A percentile compares a stretch with the other conserved stretches of the same genome.
These are phyloP conservation scores for Sebastes aleutianus DNA, from an alignment of 2,797 vertebrate species.

Conservation along the genomic window DNA sequence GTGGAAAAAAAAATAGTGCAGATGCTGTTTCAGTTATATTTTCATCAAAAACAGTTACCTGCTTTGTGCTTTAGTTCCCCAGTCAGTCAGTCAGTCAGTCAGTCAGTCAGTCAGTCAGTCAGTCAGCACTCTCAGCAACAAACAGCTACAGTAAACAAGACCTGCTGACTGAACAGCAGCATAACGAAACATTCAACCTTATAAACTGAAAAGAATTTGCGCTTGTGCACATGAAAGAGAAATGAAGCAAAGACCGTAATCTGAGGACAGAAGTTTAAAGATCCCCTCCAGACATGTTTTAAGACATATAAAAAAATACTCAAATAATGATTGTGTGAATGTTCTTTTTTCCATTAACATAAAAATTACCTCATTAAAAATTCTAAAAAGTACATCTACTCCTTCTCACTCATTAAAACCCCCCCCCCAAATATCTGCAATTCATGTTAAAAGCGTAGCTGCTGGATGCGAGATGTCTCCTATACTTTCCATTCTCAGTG, in stretches of 20 bases:
- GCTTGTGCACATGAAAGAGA: constrained; percentile 19
- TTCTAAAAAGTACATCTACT: neutral
- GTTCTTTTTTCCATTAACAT: neutral
- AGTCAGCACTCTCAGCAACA: neutral
- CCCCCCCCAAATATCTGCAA: neutral
- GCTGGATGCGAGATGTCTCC: neutral
- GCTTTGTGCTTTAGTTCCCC: constrained; percentile 18
- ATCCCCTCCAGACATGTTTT: neutral
- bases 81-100: neutral
- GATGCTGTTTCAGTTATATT: constrained; percentile 13
- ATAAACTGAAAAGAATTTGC: constrained; percentile 18
- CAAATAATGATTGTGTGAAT: neutral
- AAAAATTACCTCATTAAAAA: neutral
- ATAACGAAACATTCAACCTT: constrained; percentile 3
- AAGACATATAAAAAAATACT: neutral
- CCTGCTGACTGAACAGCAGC: constrained; percentile 27
- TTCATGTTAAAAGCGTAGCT: neutral
- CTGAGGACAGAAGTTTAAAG: constrained; percentile 8
- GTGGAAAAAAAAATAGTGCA: neutral
- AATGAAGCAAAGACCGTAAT: neutral
- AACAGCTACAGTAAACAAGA: constrained; percentile 24
- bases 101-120: neutral
- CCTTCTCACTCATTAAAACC: neutral
- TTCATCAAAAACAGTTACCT: constrained; percentile 7
- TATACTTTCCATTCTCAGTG: neutral